phyloP scores from a whole-genome alignment of 2,113 vertebrate species.

The Pseudorhombus dupliciocellatus region DNA sequence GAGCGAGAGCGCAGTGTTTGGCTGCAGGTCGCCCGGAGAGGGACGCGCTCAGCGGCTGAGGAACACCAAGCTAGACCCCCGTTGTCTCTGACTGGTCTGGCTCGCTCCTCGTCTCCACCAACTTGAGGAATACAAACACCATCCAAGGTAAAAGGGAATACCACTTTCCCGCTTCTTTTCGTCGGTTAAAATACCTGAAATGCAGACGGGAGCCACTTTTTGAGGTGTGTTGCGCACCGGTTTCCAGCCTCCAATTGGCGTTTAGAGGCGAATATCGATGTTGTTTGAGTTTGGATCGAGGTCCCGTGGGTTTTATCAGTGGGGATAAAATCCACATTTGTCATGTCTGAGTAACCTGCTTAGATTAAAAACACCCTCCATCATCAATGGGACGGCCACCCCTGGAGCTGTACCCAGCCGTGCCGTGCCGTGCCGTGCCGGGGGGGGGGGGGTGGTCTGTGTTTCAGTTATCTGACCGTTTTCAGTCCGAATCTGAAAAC shows the following conservation, averaged over 20 bases:
- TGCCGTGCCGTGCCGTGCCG: constrained; percentile 32
- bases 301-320: constrained; percentile 1
- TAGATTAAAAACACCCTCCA: constrained; percentile 16
- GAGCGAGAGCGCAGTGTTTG: constrained; percentile 68
- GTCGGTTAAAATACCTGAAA: constrained; percentile 5
- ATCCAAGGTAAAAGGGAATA: constrained; percentile 64
- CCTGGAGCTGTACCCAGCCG: constrained; percentile 21
- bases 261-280: neutral
- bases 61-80: constrained; percentile 49
- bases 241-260: constrained; percentile 33
- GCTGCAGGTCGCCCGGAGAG: constrained; percentile 74
- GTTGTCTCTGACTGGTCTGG: constrained; percentile 20
- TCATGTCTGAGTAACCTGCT: constrained; percentile 12
- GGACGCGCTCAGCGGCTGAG: constrained; percentile 59
- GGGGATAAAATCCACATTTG: neutral
- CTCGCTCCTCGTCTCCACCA: constrained; percentile 17
- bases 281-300: constrained; percentile 5
- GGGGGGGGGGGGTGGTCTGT: too few relatives aligned
- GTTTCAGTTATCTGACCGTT: constrained; percentile 4
- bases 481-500: neutral
- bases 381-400: constrained; percentile 33
- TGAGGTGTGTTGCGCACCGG: constrained; percentile 34
- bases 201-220: constrained; percentile 53
- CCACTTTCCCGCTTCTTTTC: constrained; percentile 32
- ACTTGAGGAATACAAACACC: constrained; percentile 65